Base-by-base conservation (phyloP, 2,797 vertebrate genomes). In the Argya squamiceps region DNA sequence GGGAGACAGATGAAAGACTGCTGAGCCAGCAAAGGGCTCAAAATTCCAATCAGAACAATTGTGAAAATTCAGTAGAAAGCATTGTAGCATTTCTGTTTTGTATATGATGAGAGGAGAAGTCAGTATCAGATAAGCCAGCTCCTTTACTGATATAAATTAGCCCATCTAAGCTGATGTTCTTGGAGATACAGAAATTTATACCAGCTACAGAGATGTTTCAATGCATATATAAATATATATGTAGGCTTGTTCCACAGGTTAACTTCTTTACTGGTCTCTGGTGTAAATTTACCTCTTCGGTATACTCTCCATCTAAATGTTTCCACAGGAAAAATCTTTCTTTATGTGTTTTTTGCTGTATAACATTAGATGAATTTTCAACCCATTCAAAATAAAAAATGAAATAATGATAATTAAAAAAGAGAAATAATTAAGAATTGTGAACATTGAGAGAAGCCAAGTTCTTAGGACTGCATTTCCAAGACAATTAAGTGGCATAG, bases 11-110 rank as follows among this genome's bases (percentile, higher is more conserved):
- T 6, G 15, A 41, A 73, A 56, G 29, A 43, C 13, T 58, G 29
- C 8, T 13, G 41, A 44, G 4, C 21, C 49, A 32, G 10, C 9
- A 64, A 34, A 74, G 11, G 6, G 3, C 12, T 63, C 32, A 67
- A 69, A 67, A 74, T 74, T 43, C 14, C 16, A 30, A 21, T 46
- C 6, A 32, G 29, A 87, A 58, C 2, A 47, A n/a, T 9, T 46
- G 12, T 36, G 22, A 90, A 89, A 50, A 9, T 53, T 50, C 49
- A 30, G 2, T 8, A 59, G 17, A 53, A 76, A 79, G 6, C 49
- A 5, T 13, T 47, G 5, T 7, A 55, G 7, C 6, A 0, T 32
- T 67, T 37, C 17, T 5, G 1, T 41, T 84, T 55, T 46, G 2
- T 37, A 12, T 34, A 24, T 12, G n/a, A 62, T 16, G 10, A 62